phyloP scores from a whole-genome alignment of 2,113 vertebrate genomes.

The Epinephelus cyanopodus region DNA sequence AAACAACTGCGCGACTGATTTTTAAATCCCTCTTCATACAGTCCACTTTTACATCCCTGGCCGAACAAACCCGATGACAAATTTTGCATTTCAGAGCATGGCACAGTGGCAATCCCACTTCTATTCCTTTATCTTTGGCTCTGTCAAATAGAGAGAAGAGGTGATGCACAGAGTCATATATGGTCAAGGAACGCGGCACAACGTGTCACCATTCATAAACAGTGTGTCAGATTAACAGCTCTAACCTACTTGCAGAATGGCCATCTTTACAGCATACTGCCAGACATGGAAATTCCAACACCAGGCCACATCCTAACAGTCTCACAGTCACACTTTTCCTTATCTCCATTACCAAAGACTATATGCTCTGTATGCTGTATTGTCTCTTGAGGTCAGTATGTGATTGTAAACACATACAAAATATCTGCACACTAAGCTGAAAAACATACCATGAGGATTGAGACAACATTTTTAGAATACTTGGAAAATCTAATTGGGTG shows the following conservation, averaged over 20 bases:
- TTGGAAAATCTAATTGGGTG: neutral
- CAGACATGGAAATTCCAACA: slow-evolving; percentile 34
- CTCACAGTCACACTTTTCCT: slow-evolving; percentile 8
- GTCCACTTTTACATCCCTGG: neutral
- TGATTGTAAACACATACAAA: slow-evolving; percentile 20
- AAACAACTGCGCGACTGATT: neutral
- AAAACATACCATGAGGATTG: neutral
- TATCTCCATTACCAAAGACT: slow-evolving; percentile 32
- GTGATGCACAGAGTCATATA: slow-evolving; percentile 85
- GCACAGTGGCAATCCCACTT: slow-evolving; percentile 69
- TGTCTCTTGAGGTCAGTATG: neutral
- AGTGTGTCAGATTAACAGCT: slow-evolving; percentile 85
- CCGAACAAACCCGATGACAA: neutral
- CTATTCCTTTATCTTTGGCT: slow-evolving; percentile 86
- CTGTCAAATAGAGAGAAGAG: slow-evolving; percentile 88
- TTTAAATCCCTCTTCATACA: neutral
- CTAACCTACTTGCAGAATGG: slow-evolving; percentile 8
- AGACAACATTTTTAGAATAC: neutral
- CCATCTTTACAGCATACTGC: slow-evolving; percentile 53
- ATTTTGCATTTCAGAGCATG: neutral
- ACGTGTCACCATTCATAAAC: slow-evolving; percentile 78
- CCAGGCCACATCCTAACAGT: neutral
- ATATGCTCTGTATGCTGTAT: too few species aligned
- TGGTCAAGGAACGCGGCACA: slow-evolving; percentile 85
- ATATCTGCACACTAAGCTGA: neutral